Evolutionary conservation across 2,113 vertebrate species (phyloP), one percentile per base, ranked within the genome.

Genomic region (Calidris pygmaea): DNA sequence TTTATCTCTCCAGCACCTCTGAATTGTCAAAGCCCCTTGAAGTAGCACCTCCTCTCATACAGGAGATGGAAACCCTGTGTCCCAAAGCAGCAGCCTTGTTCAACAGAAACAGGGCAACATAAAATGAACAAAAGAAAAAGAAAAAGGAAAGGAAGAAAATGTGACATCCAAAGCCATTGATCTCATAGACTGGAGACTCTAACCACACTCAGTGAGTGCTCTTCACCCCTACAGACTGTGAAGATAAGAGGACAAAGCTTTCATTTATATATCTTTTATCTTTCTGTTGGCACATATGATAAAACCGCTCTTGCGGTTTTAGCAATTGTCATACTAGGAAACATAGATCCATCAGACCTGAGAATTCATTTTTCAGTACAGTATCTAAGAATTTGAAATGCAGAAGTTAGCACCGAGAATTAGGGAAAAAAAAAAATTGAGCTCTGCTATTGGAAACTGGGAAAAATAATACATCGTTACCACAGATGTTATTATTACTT

Each of bases 401-500:
- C 85, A 96, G 72, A 93, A 90, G 71, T 52, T 60, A 56, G 34
- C 43, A 41, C 9, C 43, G 60, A 95, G 74, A 95, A 90, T 71
- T 39, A 60, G 71, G 83, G 70, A 83, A 91, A 88, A 94, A 50
- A 50, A 11, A 48, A 50, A 68, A 3, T 7, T 71, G 50, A 92
- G 37, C 29, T 76, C n/a, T 85, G 39, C 11, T 43, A 80, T 62
- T 95, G 80, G 93, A 97, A 94, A 93, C 63, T 68, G 55, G 30
- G 85, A 94, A 88, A 88, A 89, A 83, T 59, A 89, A 86, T 90
- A 75, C 76, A 83, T 34, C 59, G 58, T 75, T 72, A 72, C 83
- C 77, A 79, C 93, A 95, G 85, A 80, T 95, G 87, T 89, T 94
- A 84, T 86, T 94, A 93, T 76, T 89, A 92, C 89, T 92, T 95